phyloP scores from a whole-genome alignment of 2,888 invertebrate species.

The Myopa testacea region DNA sequence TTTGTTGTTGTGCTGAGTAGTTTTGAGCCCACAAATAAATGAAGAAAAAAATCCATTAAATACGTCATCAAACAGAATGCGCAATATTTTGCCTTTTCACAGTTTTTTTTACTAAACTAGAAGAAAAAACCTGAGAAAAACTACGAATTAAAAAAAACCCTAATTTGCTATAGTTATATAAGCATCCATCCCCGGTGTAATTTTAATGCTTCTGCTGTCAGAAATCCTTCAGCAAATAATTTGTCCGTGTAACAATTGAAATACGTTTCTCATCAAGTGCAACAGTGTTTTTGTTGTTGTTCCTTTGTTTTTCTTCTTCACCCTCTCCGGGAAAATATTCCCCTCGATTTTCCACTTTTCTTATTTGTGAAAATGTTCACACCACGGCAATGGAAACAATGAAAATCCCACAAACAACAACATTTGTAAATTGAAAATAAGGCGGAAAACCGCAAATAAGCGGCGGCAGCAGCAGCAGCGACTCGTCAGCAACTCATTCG shows the following conservation, averaged over 20 bases:
- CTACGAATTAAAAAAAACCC: too few relatives aligned
- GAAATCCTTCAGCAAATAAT: constrained; percentile 2
- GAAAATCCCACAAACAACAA: background rate
- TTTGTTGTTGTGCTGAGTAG: too few relatives aligned
- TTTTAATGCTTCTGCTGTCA: background rate
- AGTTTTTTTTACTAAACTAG: too few relatives aligned
- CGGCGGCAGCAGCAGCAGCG: background rate
- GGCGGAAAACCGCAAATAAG: constrained; percentile 27
- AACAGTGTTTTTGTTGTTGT: background rate
- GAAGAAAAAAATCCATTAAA: too few relatives aligned
- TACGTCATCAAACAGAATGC: too few relatives aligned
- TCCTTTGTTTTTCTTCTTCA: background rate
- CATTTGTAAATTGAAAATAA: constrained; percentile 1
- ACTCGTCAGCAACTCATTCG: constrained; percentile 14
- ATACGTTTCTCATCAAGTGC: background rate
- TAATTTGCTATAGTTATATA: too few relatives aligned
- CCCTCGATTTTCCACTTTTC: constrained; percentile 20
- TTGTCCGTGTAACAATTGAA: background rate
- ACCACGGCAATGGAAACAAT: background rate
- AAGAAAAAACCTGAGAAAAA: too few relatives aligned
- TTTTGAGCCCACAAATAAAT: too few relatives aligned
- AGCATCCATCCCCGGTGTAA: too few relatives aligned
- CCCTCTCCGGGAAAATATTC: constrained; percentile 15
- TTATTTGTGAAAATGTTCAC: background rate
- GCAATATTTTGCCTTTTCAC: too few relatives aligned